phyloP scores from a whole-genome alignment of 2,888 invertebrate species.

The Pyralis farinalis region DNA sequence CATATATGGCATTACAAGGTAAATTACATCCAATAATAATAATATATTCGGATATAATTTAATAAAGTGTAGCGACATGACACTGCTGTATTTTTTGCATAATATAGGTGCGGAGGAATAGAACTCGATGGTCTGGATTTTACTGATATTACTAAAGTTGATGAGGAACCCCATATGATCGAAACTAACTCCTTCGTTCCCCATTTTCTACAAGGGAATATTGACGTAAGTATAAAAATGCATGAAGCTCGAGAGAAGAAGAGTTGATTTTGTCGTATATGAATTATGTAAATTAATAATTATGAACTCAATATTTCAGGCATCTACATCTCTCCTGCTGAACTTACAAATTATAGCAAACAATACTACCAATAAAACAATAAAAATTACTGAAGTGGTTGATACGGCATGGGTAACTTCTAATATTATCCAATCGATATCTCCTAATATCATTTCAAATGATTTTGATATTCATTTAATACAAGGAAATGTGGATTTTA shows the following conservation, averaged over 20 bases:
- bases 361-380: constrained; percentile 22
- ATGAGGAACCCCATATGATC: constrained; percentile 23
- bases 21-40: too few relatives aligned
- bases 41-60: too few relatives aligned
- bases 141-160: constrained; percentile 22
- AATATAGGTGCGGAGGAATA: constrained; percentile 36
- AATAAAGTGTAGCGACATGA: too few relatives aligned
- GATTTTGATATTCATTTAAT: constrained; percentile 14
- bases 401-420: constrained; percentile 13
- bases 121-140: constrained; percentile 31
- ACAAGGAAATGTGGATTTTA: constrained; percentile 10
- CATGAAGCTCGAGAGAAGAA: too few relatives aligned
- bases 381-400: constrained; percentile 30
- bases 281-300: not conserved
- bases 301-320: constrained; percentile 31
- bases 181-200: constrained; percentile 30
- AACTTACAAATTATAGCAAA: constrained; percentile 43
- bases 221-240: constrained; percentile 36
- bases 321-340: constrained; percentile 36
- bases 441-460: constrained; percentile 13
- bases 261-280: too few relatives aligned
- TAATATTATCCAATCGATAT: not conserved
- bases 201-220: constrained; percentile 25
- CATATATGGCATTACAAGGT: constrained; percentile 24
- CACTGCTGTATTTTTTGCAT: constrained; percentile 8